A percentile compares a stretch with the other conserved stretches of the same genome.
Evolutionary conservation across 2,797 vertebrate genomes (phyloP).

Genomic region (Scolopax rusticola): DNA sequence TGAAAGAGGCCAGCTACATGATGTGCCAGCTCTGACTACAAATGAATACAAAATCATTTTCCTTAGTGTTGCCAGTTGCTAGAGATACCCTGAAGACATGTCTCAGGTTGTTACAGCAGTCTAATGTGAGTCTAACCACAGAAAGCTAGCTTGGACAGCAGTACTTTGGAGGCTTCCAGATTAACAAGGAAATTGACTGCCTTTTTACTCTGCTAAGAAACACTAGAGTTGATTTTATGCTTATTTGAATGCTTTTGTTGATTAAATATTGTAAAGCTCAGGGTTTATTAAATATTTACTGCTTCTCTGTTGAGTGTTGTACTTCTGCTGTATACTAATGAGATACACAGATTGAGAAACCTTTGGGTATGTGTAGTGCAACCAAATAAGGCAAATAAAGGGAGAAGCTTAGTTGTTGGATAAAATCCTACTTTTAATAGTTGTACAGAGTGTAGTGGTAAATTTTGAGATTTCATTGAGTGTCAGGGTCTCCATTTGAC

Average conservation of each 20-base stretch:
- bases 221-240: background rate
- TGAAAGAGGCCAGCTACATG: background rate
- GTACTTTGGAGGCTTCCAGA: background rate
- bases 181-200: background rate
- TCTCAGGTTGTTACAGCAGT: background rate
- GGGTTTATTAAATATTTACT: conserved; percentile 12
- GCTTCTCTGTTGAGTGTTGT: background rate
- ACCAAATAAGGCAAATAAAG: background rate
- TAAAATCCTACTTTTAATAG: background rate
- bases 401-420: background rate
- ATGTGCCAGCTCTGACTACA: background rate
- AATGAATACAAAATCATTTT: background rate
- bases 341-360: background rate
- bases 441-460: background rate
- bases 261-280: background rate
- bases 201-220: background rate
- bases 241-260: conserved; percentile 14
- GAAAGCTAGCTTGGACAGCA: background rate
- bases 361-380: background rate
- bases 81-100: background rate
- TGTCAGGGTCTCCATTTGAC: background rate
- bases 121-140: rapidly evolving
- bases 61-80: background rate
- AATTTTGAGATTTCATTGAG: background rate
- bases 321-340: background rate